Evolutionary conservation across 2,888 invertebrate species (phyloP).

Genomic region (Pelosia muscerda): DNA sequence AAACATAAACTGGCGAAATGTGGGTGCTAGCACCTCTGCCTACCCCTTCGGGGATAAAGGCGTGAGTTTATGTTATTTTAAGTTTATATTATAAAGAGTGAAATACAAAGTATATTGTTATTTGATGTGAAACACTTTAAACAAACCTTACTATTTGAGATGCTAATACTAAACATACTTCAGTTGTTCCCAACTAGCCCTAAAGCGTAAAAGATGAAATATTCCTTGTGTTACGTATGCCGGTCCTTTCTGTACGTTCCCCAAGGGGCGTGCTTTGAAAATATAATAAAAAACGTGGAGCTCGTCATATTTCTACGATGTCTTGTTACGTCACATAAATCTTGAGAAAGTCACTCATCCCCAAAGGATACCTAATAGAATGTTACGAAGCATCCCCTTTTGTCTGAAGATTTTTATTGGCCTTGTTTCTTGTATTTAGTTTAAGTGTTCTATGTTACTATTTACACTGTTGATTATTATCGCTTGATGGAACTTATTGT

Average conservation of each 20-base stretch:
- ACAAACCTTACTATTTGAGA: background rate
- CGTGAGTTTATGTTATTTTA: too few species aligned
- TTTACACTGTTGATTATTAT: too few species aligned
- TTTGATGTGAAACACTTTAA: too few species aligned
- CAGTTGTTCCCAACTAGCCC: slow-evolving; percentile 18
- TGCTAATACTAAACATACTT: slow-evolving; percentile 8
- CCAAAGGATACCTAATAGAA: slow-evolving; percentile 22
- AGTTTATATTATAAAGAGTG: too few species aligned
- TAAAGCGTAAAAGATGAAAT: slow-evolving; percentile 30
- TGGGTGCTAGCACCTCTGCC: too few species aligned
- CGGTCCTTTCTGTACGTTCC: slow-evolving; percentile 27
- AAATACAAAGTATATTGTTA: too few species aligned
- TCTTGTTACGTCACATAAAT: slow-evolving; percentile 37
- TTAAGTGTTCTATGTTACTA: background rate
- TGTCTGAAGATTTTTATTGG: background rate
- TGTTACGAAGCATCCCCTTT: background rate
- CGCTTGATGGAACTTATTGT: too few species aligned
- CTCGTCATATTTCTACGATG: slow-evolving; percentile 36
- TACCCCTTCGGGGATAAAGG: too few species aligned
- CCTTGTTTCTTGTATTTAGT: background rate
- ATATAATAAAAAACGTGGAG: slow-evolving; percentile 43
- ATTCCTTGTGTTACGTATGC: slow-evolving; percentile 35
- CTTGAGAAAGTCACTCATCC: slow-evolving; percentile 32
- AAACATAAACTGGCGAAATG: too few species aligned
- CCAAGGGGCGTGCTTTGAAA: slow-evolving; percentile 38